phyloP scores from a whole-genome alignment of 2,888 invertebrate genomes.

The Cinara cedri region DNA sequence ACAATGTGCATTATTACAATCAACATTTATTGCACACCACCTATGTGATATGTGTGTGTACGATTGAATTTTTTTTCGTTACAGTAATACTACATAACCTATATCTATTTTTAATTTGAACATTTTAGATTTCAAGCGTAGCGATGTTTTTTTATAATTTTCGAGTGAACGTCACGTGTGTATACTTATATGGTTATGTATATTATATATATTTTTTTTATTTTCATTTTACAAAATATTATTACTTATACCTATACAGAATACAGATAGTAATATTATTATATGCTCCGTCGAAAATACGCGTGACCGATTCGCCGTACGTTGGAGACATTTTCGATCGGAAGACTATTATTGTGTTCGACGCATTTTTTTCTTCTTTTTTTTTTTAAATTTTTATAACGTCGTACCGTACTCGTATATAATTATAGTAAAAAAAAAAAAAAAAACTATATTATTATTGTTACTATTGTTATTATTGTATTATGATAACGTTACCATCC shows the following conservation, averaged over 20 bases:
- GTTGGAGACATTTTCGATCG: neutral
- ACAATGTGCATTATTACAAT: no score
- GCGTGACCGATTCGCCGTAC: neutral
- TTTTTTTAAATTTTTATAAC: no score
- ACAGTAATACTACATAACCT: no score
- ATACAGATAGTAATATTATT: no score
- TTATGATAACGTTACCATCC: no score
- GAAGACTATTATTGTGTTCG: neutral
- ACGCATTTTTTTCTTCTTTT: neutral
- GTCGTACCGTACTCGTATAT: neutral
- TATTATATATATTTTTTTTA: neutral
- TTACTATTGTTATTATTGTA: no score
- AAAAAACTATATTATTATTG: neutral
- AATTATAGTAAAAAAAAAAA: neutral
- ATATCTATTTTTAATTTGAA: constrained; percentile 50
- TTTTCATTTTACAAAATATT: neutral
- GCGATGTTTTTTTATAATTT: no score
- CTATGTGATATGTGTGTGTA: constrained; percentile 32
- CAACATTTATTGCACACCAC: neutral
- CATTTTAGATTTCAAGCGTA: constrained; percentile 13
- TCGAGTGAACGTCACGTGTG: no score
- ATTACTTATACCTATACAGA: neutral
- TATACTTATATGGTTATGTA: no score
- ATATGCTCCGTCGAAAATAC: neutral
- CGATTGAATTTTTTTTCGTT: constrained; percentile 35